Conservation (phyloP, 2,888 invertebrate genomes). For the Fragum sueziense region DNA sequence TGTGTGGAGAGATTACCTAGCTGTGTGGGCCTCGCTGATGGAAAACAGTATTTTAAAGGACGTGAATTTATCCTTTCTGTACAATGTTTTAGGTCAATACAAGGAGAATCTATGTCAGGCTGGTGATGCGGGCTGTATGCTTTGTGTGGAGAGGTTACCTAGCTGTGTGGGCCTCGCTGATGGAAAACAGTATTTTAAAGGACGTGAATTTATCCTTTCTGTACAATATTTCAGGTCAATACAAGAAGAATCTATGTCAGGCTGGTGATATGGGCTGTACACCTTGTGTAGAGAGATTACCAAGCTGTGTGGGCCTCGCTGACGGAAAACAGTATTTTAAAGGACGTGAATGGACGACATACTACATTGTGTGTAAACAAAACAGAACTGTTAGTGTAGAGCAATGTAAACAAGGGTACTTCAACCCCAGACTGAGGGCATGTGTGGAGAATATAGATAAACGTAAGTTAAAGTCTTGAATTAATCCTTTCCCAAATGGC, state of each 20-base stretch:
- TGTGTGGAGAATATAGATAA: slow-evolving; percentile 54
- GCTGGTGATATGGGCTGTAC: slow-evolving; percentile 43
- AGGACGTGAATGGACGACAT: slow-evolving; percentile 37
- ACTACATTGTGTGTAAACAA: slow-evolving; percentile 54
- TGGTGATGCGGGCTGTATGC: slow-evolving; percentile 45
- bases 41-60: slow-evolving; percentile 50
- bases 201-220: slow-evolving; percentile 36
- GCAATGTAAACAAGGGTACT: slow-evolving; percentile 64
- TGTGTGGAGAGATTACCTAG: slow-evolving; percentile 58
- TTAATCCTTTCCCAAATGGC: no score
- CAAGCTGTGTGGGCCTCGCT: slow-evolving; percentile 58
- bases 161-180: slow-evolving; percentile 60
- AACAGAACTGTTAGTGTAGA: slow-evolving; percentile 56
- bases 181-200: slow-evolving; percentile 57
- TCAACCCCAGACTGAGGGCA: slow-evolving; percentile 55
- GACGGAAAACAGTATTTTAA: slow-evolving; percentile 61
- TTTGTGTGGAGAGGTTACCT: slow-evolving; percentile 58
- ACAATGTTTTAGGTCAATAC: slow-evolving; percentile 64
- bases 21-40: slow-evolving; percentile 55
- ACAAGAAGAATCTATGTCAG: slow-evolving; percentile 58
- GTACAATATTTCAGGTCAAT: slow-evolving; percentile 65
- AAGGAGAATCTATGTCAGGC: slow-evolving; percentile 58
- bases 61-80: slow-evolving; percentile 52
- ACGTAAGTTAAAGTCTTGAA: no score
- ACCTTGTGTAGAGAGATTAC: slow-evolving; percentile 59